Conservation (phyloP, 2,113 vertebrate genomes). For the Aphyosemion australe region DNA sequence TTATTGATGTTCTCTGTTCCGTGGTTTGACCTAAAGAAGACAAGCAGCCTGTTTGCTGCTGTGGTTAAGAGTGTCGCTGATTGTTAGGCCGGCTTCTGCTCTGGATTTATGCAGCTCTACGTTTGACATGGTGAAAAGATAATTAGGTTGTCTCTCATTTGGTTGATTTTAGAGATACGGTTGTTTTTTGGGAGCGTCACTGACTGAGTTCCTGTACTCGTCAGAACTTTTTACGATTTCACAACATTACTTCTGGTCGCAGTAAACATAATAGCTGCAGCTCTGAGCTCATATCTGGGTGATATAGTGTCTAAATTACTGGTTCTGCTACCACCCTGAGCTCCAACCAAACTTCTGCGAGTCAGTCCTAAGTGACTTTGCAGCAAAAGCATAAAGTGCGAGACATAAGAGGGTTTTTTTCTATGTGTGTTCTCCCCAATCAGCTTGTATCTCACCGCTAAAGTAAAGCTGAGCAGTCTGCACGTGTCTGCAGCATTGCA, state of each 20-base stretch:
- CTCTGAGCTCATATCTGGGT: conserved; percentile 32
- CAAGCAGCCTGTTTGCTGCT: conserved; percentile 20
- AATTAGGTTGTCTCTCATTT: conserved; percentile 47
- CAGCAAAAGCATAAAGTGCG: conserved; percentile 22
- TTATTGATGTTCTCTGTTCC: conserved; percentile 34
- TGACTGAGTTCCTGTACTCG: conserved; percentile 11
- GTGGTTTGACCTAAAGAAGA: conserved; percentile 40
- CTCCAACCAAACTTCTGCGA: conserved; percentile 17
- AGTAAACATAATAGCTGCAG: conserved; percentile 28
- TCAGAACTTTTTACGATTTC: conserved; percentile 29
- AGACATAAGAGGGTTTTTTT: conserved; percentile 31
- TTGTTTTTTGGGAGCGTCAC: neutral
- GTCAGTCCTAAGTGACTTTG: conserved; percentile 10
- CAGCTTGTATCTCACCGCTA: conserved; percentile 40
- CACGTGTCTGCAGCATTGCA: conserved; percentile 53
- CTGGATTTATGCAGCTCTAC: conserved; percentile 10
- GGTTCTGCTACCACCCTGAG: conserved; percentile 28
- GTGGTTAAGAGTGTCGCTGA: conserved; percentile 34
- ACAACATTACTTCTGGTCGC: neutral
- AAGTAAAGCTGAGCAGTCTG: conserved; percentile 40
- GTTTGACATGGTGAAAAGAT: conserved; percentile 16
- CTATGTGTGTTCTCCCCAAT: conserved; percentile 26
- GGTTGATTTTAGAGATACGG: conserved; percentile 32
- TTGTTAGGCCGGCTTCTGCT: conserved; percentile 7
- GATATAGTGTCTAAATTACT: conserved; percentile 28